Evolutionary conservation across 2,888 invertebrate genomes (phyloP).

Genomic region (Drosophila niveifrons): DNA sequence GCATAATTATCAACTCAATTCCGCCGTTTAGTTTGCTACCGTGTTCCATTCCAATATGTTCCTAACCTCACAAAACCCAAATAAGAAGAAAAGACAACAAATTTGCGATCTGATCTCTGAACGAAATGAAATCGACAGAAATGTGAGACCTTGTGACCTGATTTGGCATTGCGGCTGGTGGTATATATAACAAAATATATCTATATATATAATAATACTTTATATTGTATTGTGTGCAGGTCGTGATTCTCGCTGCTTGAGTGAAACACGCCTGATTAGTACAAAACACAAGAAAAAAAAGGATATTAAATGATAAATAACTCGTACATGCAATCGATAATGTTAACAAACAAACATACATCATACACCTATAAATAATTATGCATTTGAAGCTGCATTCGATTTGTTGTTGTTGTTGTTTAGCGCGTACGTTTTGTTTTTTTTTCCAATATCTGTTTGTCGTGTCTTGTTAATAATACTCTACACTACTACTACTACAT

Average conservation of each 20-base stretch:
- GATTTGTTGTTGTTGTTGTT: constrained; percentile 34
- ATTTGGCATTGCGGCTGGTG: constrained; percentile 59
- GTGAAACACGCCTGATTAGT: constrained; percentile 4
- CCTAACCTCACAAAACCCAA: constrained; percentile 28
- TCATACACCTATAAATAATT: constrained; percentile 40
- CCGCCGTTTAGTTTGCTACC: neutral
- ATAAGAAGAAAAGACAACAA: constrained; percentile 2
- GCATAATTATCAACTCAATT: neutral
- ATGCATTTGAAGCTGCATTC: constrained; percentile 40
- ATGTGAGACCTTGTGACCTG: constrained; percentile 81
- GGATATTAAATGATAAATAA: neutral
- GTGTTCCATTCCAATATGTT: constrained; percentile 29
- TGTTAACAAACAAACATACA: constrained; percentile 1
- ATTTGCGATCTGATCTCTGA: constrained; percentile 20
- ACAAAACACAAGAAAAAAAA: constrained; percentile 7
- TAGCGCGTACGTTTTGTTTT: constrained; percentile 17
- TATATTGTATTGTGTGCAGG: constrained; percentile 2
- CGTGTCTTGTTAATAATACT: constrained; percentile 36
- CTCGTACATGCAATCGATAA: constrained; percentile 5
- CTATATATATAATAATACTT: constrained; percentile 1
- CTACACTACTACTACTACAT: constrained; percentile 6
- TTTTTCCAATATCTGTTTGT: constrained; percentile 1
- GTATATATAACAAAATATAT: constrained; percentile 6
- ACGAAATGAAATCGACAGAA: constrained; percentile 47
- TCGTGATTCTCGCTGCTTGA: neutral